Conservation (phyloP, 2,888 invertebrate species). For the Chirona hameri region DNA sequence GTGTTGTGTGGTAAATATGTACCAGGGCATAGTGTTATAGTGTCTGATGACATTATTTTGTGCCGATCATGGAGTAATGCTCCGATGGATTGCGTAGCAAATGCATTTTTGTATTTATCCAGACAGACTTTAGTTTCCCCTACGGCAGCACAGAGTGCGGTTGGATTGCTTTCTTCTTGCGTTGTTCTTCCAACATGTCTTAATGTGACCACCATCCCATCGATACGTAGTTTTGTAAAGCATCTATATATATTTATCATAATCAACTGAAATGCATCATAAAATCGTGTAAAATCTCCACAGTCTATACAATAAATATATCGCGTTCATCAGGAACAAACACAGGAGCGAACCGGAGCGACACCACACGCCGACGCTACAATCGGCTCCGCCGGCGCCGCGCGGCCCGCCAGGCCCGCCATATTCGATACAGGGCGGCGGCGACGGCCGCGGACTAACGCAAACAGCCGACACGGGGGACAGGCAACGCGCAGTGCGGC, state of each 20-base stretch:
- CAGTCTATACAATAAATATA: conserved; percentile 22
- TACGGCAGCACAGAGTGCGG: no score
- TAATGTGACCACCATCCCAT: no score
- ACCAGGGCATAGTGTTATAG: no score
- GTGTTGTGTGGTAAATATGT: no score
- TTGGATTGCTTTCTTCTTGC: no score
- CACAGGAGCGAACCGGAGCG: background rate
- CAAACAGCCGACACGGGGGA: background rate
- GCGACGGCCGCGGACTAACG: background rate
- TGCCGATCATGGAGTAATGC: no score
- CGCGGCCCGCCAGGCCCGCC: no score
- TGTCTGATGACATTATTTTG: no score
- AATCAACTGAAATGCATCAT: background rate
- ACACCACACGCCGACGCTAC: background rate
- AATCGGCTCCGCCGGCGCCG: background rate
- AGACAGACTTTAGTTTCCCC: no score
- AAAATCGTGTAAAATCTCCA: conserved; percentile 23
- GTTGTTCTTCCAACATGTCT: no score
- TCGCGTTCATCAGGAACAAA: background rate
- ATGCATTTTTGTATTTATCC: no score
- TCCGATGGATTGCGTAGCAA: no score
- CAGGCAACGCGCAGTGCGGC: background rate
- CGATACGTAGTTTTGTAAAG: background rate
- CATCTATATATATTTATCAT: conserved; percentile 27
- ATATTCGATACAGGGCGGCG: background rate